These are phyloP conservation scores for Melanophora roralis DNA, from an alignment of 2,888 invertebrate genomes.

Conservation along the genomic window DNA sequence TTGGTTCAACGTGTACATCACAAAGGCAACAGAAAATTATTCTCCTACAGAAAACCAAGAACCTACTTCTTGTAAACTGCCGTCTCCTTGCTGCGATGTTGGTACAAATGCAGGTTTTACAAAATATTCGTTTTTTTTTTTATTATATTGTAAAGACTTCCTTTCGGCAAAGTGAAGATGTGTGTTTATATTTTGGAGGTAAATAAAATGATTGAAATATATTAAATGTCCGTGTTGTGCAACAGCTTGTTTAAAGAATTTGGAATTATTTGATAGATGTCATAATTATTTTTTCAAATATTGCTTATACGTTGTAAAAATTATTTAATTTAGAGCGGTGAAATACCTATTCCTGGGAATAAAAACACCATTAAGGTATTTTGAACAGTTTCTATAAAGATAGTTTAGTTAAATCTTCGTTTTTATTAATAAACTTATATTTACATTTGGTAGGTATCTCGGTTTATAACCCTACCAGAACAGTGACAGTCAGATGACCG, in stretches of 20 bases:
- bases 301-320: too few relatives aligned
- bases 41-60: slow-evolving; percentile 81
- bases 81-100: neutral
- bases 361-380: too few relatives aligned
- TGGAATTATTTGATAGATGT: too few relatives aligned
- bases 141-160: slow-evolving; percentile 45
- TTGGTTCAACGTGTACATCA: slow-evolving; percentile 93
- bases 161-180: slow-evolving; percentile 27
- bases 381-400: too few relatives aligned
- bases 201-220: slow-evolving; percentile 42
- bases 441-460: too few relatives aligned
- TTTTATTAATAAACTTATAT: too few relatives aligned
- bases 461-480: too few relatives aligned
- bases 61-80: slow-evolving; percentile 76
- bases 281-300: too few relatives aligned
- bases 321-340: too few relatives aligned
- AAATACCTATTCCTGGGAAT: too few relatives aligned
- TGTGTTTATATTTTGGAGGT: slow-evolving; percentile 45
- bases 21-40: slow-evolving; percentile 88
- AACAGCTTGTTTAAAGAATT: neutral
- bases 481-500: too few relatives aligned
- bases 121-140: slow-evolving; percentile 43
- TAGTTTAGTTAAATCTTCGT: too few relatives aligned
- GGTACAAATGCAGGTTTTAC: slow-evolving; percentile 36
- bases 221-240: neutral